Base-by-base conservation (phyloP, 1,140 invertebrate species). In the Orchestia grillus region DNA sequence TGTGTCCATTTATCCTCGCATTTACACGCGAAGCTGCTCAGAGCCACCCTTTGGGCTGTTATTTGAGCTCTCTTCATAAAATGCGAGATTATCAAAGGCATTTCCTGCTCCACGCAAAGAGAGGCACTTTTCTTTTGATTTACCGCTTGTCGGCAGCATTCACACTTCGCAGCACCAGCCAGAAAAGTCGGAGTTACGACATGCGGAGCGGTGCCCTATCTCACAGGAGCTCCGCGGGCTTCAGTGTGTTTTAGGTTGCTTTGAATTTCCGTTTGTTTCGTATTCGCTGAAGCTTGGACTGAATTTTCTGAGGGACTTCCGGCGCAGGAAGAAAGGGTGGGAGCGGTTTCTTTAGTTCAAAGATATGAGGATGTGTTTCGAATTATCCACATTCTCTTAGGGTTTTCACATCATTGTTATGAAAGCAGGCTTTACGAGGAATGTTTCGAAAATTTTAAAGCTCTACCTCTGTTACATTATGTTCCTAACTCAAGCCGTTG, bases 101-200 rank as follows among this genome's bases (percentile, higher is more conserved):
- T 94, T 94, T 94, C 43, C 92, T 94, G 92, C 40, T 40, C 43
- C 40, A 45, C 36, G 92, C 43, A 94, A 94, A 94, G 92, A 94
- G 92, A 94, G 92, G 92, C 92, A 94, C 92, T 94, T 94, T 94
- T 94, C 92, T 45, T 94, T 45, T 44, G 92, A 44, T 94, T 94
- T 45, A 45, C 92, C 92, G 92, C 92, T 94, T 94, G 92, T 94
- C 92, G 44, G 92, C 40, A 16, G 41, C 92, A 94, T 94, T 94
- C 92, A 94, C 92, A 94, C 92, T 94, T 94, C 92, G 44, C 44
- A 47, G 92, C 92, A 45, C 92, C 36, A 44, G 92, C 43, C 92
- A 94, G 92, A 94, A 94, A 94, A 94, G 43, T 94, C 41, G 6
- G 92, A 94, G 92, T 94, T 94, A 94, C 92, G 92, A 94, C 44